Evolutionary conservation across 2,797 vertebrate genomes (phyloP), one percentile per base, ranked within the genome.

Genomic region (Sebastes alutus): DNA sequence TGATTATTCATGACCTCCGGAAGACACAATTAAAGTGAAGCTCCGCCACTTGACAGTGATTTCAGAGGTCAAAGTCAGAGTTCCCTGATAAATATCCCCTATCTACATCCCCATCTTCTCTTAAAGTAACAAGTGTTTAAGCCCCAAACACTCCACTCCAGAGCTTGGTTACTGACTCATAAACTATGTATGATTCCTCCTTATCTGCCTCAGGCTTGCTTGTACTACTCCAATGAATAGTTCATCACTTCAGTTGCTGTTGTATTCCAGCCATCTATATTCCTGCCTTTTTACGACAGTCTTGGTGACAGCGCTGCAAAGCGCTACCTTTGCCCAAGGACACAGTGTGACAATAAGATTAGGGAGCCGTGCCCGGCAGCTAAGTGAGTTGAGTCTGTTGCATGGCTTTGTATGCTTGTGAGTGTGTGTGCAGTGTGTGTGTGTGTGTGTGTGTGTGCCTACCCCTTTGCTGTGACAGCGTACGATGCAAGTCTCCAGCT

Each of bases 381-480:
- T 66, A 78, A 82, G 78, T 68, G 83, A 82, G 82, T 63, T 58
- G 72, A 64, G 46, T 79, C 25, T 77, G 87, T 80, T 73, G 76
- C 49, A 62, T 63, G 68, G 75, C 35, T 75, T 16, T 58, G 68
- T 49, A 16, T 61, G 63, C 60, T 23, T 29, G 18, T 54, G 35
- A 38, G 58, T 58, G 71, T 54, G 49, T 52, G 78, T 60, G 5
- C 25, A 25, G 25, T 29, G 29, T 35, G 32, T 75, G 61, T 56
- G 46, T n/a, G 22, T 73, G 55, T 67, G 58, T 67, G 62, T 46
- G 52, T 58, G 30, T 29, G 68, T 29, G 35, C 84, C 92, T 93
- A 99, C 98, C 96, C 98, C 98, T 0, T 93, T 96, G 72, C 94
- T 80, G 0, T 98, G 95, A 90, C 98, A 99, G 74, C 85, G 88